Percentiles rank a stretch among this genome's conserved stretches.
Conservation (phyloP, 2,888 invertebrate species). For the Morpho deidamia region DNA sequence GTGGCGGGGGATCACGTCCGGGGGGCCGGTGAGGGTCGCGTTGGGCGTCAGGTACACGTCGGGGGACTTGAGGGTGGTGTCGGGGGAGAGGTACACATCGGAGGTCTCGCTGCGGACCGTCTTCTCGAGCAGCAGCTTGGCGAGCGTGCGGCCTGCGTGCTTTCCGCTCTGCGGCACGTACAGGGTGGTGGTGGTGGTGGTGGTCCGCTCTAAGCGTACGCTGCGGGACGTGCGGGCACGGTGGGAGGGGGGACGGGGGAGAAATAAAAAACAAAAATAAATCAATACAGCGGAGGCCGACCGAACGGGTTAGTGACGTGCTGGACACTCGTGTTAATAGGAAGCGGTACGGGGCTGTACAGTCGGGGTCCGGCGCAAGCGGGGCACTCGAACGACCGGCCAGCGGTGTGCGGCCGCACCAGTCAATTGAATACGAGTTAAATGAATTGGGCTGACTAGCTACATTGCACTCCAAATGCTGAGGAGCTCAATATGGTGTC, state of each 20-base stretch:
- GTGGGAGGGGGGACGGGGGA: conserved; percentile 17
- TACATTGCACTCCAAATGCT: too few species aligned
- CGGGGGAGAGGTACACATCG: conserved; percentile 56
- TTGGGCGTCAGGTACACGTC: conserved; percentile 54
- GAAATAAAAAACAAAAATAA: conserved; percentile 42
- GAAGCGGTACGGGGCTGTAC: conserved; percentile 30
- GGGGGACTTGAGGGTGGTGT: conserved; percentile 49
- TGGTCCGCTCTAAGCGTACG: conserved; percentile 48
- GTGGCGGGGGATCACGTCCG: conserved; percentile 55
- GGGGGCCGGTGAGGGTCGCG: conserved; percentile 47
- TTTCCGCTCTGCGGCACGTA: conserved; percentile 40
- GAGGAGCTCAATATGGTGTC: too few species aligned
- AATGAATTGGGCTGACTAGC: too few species aligned
- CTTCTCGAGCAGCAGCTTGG: conserved; percentile 50
- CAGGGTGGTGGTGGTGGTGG: conserved; percentile 35
- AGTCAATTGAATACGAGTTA: too few species aligned
- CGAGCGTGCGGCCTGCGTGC: conserved; percentile 42
- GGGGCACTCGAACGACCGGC: too few species aligned
- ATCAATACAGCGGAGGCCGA: conserved; percentile 44
- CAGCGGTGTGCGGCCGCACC: too few species aligned
- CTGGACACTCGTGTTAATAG: conserved; percentile 23
- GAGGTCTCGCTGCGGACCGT: conserved; percentile 43
- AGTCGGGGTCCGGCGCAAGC: conserved; percentile 6
- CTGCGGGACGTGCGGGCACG: conserved; percentile 36
- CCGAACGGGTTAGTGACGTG: conserved; percentile 51